These are phyloP conservation scores for Acrocyrtus sp. DNA, from an alignment of 2,888 invertebrate species.

Conservation along the genomic window DNA sequence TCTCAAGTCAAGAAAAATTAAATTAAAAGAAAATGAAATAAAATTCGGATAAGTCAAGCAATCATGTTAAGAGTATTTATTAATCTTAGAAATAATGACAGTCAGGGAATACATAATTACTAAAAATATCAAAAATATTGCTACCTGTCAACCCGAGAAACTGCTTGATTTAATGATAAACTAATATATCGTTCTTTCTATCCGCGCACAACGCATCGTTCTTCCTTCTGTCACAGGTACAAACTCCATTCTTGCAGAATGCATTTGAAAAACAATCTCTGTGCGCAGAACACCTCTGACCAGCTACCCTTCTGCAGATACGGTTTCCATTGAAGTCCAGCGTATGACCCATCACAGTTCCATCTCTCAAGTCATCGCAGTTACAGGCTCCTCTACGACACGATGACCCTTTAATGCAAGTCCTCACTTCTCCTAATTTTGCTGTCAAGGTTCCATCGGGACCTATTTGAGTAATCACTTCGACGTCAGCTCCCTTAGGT, in stretches of 20 bases:
- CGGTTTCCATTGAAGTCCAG: slow-evolving; percentile 19
- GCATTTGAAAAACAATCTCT: slow-evolving; percentile 26
- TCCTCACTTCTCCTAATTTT: slow-evolving; percentile 36
- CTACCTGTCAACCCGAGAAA: too few relatives aligned
- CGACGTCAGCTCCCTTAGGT: too few relatives aligned
- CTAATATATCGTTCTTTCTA: slow-evolving; percentile 27
- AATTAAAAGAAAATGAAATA: too few relatives aligned
- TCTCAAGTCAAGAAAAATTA: too few relatives aligned
- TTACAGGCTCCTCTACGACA: slow-evolving; percentile 46
- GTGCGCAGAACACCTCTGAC: slow-evolving; percentile 29
- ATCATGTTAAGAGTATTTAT: too few relatives aligned
- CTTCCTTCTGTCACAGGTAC: slow-evolving; percentile 25
- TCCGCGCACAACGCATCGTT: slow-evolving; percentile 25
- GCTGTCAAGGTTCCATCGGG: slow-evolving; percentile 40
- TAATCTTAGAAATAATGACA: too few relatives aligned
- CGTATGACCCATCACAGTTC: slow-evolving; percentile 32
- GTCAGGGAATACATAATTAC: too few relatives aligned
- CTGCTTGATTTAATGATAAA: slow-evolving; percentile 18
- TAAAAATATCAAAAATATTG: too few relatives aligned
- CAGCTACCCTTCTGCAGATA: slow-evolving; percentile 31
- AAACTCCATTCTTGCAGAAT: slow-evolving; percentile 26
- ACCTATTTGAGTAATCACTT: slow-evolving; percentile 35
- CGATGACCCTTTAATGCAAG: slow-evolving; percentile 27
- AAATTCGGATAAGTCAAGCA: too few relatives aligned
- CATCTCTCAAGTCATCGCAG: slow-evolving; percentile 40